Percentiles rank a stretch among this genome's conserved stretches.
Conservation (phyloP, 2,888 invertebrate genomes). For the Campaea margaritaria region DNA sequence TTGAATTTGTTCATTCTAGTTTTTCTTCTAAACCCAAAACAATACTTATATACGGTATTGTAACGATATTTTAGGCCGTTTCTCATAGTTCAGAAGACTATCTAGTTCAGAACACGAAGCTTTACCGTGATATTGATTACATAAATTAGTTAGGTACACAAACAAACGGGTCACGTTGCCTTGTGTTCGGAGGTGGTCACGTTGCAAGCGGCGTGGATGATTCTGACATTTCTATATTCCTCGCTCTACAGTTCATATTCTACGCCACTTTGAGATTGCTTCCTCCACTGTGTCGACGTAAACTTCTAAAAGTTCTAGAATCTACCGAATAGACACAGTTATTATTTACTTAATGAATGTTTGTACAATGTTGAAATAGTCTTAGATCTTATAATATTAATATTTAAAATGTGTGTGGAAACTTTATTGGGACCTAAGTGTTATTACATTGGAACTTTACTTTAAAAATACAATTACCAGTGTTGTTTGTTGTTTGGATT, state of each 20-base stretch:
- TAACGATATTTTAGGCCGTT: no score
- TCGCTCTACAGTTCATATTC: slow-evolving; percentile 34
- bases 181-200: slow-evolving; percentile 69
- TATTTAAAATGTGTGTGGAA: slow-evolving; percentile 2
- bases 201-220: slow-evolving; percentile 86
- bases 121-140: not conserved
- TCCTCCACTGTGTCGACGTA: slow-evolving; percentile 28
- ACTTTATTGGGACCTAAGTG: not conserved
- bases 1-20: no score
- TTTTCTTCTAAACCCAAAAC: no score
- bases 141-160: not conserved
- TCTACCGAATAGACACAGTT: not conserved
- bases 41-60: no score
- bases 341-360: not conserved
- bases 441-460: not conserved
- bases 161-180: slow-evolving; percentile 34
- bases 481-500: no score
- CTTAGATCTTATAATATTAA: no score
- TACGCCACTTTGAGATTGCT: slow-evolving; percentile 39
- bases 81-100: no score
- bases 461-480: no score
- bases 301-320: slow-evolving; percentile 44
- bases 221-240: slow-evolving; percentile 47
- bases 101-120: not conserved
- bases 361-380: no score